Percentiles rank a stretch among this genome's conserved stretches.
phyloP scores from a whole-genome alignment of 2,797 vertebrate species.

The Acrocephalus scirpaceus region DNA sequence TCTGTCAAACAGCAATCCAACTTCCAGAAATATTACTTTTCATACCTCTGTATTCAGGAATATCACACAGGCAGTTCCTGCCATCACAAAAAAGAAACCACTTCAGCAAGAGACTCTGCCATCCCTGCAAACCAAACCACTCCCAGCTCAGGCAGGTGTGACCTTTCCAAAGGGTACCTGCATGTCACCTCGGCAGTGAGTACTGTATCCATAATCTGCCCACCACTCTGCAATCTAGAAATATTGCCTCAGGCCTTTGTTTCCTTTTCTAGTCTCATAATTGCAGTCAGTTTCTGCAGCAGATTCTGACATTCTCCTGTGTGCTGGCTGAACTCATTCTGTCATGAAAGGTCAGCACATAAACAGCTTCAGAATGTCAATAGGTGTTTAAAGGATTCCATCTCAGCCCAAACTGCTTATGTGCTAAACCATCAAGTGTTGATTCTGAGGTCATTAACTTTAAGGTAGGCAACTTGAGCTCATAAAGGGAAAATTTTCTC shows the following conservation, averaged over 20 bases:
- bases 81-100: background rate
- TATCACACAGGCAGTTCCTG: background rate
- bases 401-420: background rate
- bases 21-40: background rate
- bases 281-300: slow-evolving; percentile 3
- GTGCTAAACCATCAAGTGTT: background rate
- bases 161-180: background rate
- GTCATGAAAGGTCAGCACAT: slow-evolving; percentile 53
- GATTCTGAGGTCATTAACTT: slow-evolving; percentile 37
- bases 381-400: slow-evolving; percentile 41
- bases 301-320: slow-evolving; percentile 7
- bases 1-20: background rate
- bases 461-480: background rate
- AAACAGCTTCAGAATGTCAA: slow-evolving; percentile 57
- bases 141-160: background rate
- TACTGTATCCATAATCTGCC: background rate
- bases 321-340: slow-evolving; percentile 55
- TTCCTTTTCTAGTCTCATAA: slow-evolving; percentile 25
- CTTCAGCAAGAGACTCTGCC: background rate
- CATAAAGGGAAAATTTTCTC: background rate
- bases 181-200: background rate
- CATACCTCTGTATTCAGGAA: background rate
- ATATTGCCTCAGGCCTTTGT: background rate
- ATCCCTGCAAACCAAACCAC: background rate
- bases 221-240: background rate